A percentile compares a stretch with the other conserved stretches of the same genome.
Conservation (phyloP, 1,140 invertebrate species). For the Drosophila bifasciata region DNA sequence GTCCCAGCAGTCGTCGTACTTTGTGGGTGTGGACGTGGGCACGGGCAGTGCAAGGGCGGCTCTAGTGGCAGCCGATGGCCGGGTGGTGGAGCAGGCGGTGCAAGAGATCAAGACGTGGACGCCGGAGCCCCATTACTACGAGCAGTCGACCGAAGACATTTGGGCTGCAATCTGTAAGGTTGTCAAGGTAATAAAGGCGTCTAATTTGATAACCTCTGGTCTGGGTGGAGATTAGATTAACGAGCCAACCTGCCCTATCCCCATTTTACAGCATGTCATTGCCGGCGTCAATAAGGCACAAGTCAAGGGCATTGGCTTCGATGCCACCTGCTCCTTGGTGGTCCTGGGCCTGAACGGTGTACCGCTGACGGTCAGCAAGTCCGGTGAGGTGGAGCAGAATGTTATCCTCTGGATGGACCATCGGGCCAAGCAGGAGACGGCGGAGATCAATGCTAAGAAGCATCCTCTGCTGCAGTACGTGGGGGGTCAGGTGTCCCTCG, state of each 20-base stretch:
- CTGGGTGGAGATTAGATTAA: constrained; percentile 64
- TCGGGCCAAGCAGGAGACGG: constrained; percentile 92
- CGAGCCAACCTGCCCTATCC: constrained; percentile 21
- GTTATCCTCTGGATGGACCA: constrained; percentile 99
- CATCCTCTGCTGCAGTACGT: constrained; percentile 93
- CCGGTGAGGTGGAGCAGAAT: constrained; percentile 90
- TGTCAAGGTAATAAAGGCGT: constrained; percentile 61
- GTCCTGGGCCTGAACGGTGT: constrained; percentile 89
- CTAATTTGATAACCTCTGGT: constrained; percentile 13
- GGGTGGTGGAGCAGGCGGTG: constrained; percentile 87
- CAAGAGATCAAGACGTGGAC: constrained; percentile 91
- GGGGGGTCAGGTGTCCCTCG: constrained; percentile 95
- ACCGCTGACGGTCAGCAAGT: constrained; percentile 90
- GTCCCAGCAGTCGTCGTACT: constrained; percentile 84
- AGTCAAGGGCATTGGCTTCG: constrained; percentile 95
- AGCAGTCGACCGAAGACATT: constrained; percentile 96
- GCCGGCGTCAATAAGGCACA: constrained; percentile 85
- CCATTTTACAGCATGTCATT: constrained; percentile 86
- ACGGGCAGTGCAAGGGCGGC: constrained; percentile 94
- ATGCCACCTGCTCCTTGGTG: constrained; percentile 97
- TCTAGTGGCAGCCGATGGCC: constrained; percentile 88
- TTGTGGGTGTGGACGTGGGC: constrained; percentile 97
- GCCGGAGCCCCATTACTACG: constrained; percentile 91
- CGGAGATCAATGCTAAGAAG: constrained; percentile 90
- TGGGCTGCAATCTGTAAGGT: constrained; percentile 87